Conservation (phyloP, 92 coral and sea anemone genomes). For the Epizoanthus scotinus region DNA sequence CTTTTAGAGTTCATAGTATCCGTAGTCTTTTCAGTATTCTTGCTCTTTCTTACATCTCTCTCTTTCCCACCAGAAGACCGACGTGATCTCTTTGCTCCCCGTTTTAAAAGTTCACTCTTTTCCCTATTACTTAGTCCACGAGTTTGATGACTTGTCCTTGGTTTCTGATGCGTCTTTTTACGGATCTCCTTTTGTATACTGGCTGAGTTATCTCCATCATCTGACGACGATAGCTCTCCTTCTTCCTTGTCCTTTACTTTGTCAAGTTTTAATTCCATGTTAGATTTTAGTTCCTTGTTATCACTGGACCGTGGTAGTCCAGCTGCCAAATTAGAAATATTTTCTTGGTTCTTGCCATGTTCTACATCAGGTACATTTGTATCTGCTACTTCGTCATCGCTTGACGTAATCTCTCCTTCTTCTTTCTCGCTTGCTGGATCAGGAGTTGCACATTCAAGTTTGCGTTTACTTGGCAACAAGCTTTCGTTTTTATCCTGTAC, state of each 20-base stretch:
- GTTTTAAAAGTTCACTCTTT: background rate
- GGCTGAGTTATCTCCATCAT: slow-evolving; percentile 42
- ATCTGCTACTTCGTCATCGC: slow-evolving; percentile 56
- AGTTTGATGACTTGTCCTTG: background rate
- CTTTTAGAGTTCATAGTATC: background rate
- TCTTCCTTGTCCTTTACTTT: slow-evolving; percentile 48
- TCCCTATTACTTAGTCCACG: background rate
- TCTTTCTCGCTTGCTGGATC: slow-evolving; percentile 59
- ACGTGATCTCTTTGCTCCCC: background rate
- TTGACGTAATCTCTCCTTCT: slow-evolving; percentile 81
- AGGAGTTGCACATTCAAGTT: slow-evolving; percentile 16
- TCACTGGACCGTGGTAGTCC: background rate
- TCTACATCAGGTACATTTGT: background rate
- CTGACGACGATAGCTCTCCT: slow-evolving; percentile 59
- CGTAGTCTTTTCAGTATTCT: background rate
- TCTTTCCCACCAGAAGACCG: slow-evolving; percentile 5
- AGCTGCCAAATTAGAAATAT: background rate
- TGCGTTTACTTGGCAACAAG: slow-evolving; percentile 1
- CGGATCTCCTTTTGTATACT: background rate
- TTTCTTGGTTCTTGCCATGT: slow-evolving; percentile 2
- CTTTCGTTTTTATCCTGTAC: slow-evolving; percentile 9
- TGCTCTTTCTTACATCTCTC: background rate
- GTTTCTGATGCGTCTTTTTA: background rate
- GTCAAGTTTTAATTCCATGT: slow-evolving; percentile 11
- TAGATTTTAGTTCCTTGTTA: background rate